Conservation (phyloP, 2,797 vertebrate genomes). For the Sebastiscus tertius region DNA sequence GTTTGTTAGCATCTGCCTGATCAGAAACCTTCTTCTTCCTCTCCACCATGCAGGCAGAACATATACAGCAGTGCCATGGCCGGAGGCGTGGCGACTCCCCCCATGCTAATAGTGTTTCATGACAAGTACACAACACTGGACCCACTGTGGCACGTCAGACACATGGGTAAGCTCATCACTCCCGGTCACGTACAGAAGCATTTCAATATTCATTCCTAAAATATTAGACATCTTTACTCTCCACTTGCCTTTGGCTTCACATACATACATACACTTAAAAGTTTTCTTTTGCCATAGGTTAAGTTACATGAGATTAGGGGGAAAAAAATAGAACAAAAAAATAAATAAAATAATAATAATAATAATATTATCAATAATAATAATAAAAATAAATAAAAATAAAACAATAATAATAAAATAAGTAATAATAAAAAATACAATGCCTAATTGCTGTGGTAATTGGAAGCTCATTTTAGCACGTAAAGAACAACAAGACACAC, state of each 20-base stretch:
- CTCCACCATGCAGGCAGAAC: conserved; percentile 83
- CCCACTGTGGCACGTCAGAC: conserved; percentile 94
- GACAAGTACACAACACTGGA: conserved; percentile 90
- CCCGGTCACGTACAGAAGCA: not conserved
- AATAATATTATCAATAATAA: too few relatives aligned
- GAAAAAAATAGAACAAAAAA: too few relatives aligned
- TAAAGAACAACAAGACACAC: not conserved
- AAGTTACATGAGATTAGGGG: too few relatives aligned
- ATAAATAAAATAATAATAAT: too few relatives aligned
- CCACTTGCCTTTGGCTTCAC: too few relatives aligned
- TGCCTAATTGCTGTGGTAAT: not conserved
- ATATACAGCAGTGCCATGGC: conserved; percentile 93
- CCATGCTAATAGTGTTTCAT: conserved; percentile 95
- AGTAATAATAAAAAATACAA: not conserved
- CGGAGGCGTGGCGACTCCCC: conserved; percentile 92
- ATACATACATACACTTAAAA: too few relatives aligned
- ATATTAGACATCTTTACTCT: too few relatives aligned
- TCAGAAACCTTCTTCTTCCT: not conserved
- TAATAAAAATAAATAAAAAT: too few relatives aligned
- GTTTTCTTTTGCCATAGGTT: too few relatives aligned
- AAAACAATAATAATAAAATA: too few relatives aligned
- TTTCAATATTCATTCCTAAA: not conserved
- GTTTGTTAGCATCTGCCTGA: not conserved
- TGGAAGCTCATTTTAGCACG: not conserved
- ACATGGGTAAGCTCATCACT: conserved; percentile 85